These are phyloP conservation scores for Apostichopus parvimensis DNA, from an alignment of 35 echinoderm and acorn worm species.

Conservation along the genomic window DNA sequence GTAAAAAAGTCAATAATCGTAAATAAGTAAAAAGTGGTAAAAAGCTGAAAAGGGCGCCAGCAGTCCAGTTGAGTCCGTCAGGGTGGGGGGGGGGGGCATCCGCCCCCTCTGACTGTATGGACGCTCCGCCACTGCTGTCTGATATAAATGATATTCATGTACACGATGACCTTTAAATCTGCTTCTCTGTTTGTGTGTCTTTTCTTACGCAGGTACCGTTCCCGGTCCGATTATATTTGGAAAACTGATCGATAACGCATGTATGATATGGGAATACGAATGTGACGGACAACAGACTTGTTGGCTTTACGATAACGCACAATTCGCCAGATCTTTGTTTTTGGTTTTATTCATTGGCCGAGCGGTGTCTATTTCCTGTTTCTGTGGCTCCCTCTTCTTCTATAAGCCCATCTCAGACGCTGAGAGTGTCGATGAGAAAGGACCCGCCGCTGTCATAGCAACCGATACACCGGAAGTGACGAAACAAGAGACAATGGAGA, in stretches of 20 bases:
- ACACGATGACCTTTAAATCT: too few relatives aligned
- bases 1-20: too few relatives aligned
- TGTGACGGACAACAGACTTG: conserved; percentile 65
- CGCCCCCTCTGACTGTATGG: too few relatives aligned
- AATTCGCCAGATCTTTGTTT: conserved; percentile 55
- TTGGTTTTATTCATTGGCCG: conserved; percentile 38
- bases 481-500: neutral
- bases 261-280: conserved; percentile 70
- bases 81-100: too few relatives aligned
- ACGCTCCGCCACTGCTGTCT: too few relatives aligned
- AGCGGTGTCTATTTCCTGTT: conserved; percentile 18
- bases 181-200: neutral
- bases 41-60: too few relatives aligned
- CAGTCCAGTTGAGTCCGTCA: too few relatives aligned
- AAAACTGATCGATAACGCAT: conserved; percentile 75
- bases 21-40: too few relatives aligned
- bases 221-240: conserved; percentile 79
- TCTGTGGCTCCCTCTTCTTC: neutral
- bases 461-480: neutral
- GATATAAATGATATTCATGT: too few relatives aligned
- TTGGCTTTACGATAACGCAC: conserved; percentile 75
- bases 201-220: conserved; percentile 56
- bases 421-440: neutral
- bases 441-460: neutral
- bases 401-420: conserved; percentile 24